Conservation (phyloP, 1,140 invertebrate species). For the Arctopsyche grandis region DNA sequence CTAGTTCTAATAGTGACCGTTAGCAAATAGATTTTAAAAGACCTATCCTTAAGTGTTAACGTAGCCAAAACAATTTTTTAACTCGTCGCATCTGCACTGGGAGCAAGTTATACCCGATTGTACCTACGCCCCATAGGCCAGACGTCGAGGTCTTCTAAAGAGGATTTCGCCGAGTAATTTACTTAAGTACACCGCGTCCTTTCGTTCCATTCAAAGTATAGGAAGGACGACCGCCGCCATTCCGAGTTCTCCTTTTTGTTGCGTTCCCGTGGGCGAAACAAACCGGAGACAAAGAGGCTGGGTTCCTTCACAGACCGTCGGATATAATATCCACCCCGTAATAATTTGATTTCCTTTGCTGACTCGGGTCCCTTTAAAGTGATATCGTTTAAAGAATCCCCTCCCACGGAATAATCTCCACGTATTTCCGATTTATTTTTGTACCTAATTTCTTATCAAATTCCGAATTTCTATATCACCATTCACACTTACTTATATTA, state of each 20-base stretch:
- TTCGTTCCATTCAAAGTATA: constrained; percentile 23
- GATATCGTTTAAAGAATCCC: neutral
- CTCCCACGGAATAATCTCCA: neutral
- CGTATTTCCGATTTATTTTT: neutral
- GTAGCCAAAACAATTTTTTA: too few species aligned
- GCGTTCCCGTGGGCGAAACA: neutral
- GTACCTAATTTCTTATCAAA: too few species aligned
- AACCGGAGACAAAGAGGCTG: neutral
- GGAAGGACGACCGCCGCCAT: neutral
- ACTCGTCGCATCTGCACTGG: neutral
- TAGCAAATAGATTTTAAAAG: too few species aligned
- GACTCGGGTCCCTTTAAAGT: neutral
- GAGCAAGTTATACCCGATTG: neutral
- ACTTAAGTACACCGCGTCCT: constrained; percentile 40
- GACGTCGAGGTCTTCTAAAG: constrained; percentile 3
- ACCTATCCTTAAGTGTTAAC: too few species aligned
- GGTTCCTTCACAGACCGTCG: neutral
- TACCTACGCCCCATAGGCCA: neutral
- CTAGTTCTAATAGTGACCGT: too few species aligned
- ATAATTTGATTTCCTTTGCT: constrained; percentile 26
- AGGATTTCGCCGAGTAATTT: constrained; percentile 44
- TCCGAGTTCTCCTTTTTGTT: neutral
- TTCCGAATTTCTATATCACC: too few species aligned
- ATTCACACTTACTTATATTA: neutral
- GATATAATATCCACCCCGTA: constrained; percentile 1